Percentiles rank a stretch among this genome's conserved stretches.
Evolutionary conservation across 2,113 vertebrate species (phyloP).

Genomic region (Polypterus senegalus): DNA sequence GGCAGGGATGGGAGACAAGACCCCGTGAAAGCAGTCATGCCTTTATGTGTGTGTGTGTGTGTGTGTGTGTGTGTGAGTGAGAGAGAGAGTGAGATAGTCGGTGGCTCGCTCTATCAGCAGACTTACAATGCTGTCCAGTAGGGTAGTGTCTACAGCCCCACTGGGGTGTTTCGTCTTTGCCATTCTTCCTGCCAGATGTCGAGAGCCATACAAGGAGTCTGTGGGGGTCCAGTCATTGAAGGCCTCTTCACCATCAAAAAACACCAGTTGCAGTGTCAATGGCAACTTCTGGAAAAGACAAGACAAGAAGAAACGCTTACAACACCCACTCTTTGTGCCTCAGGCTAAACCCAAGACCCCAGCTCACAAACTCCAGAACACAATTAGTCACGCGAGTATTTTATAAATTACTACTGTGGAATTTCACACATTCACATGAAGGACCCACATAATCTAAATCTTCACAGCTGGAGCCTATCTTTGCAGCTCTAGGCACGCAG

Average conservation of each 20-base stretch:
- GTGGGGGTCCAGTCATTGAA: constrained; percentile 66
- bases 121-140: constrained; percentile 67
- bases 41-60: neutral
- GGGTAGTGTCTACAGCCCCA: constrained; percentile 28
- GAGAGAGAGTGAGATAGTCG: neutral
- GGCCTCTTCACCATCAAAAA: constrained; percentile 78
- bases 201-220: constrained; percentile 78
- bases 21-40: no score
- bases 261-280: constrained; percentile 70
- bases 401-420: no score
- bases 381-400: no score
- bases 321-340: no score
- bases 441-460: no score
- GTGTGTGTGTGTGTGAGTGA: neutral
- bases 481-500: no score
- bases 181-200: constrained; percentile 69
- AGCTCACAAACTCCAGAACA: no score
- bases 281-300: constrained; percentile 31
- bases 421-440: no score
- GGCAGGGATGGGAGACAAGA: no score
- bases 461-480: no score
- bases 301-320: neutral
- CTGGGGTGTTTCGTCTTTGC: constrained; percentile 40
- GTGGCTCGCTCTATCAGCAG: neutral
- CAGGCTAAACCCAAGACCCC: no score